Conservation (phyloP, 2,888 invertebrate genomes). For the Malacosoma neustria region DNA sequence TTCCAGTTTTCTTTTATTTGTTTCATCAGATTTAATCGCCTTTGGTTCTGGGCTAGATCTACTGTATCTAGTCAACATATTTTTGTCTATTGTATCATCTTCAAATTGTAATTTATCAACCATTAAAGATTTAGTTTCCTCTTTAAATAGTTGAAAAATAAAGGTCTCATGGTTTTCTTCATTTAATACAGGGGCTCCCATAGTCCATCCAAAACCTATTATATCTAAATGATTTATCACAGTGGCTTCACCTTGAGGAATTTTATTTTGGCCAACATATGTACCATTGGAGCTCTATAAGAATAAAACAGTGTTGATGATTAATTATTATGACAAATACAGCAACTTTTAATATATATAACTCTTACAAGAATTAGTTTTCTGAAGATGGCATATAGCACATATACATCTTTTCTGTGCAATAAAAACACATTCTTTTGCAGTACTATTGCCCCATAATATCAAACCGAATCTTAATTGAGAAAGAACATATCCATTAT, state of each 20-base stretch:
- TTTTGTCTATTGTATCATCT: background rate
- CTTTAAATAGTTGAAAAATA: constrained; percentile 44
- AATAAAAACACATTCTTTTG: too few relatives aligned
- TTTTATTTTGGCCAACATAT: constrained; percentile 60
- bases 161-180: constrained; percentile 47
- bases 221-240: constrained; percentile 53
- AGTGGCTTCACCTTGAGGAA: constrained; percentile 40
- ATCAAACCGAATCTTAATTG: too few relatives aligned
- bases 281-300: constrained; percentile 77
- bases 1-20: too few relatives aligned
- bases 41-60: background rate
- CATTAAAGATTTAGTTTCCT: constrained; percentile 13
- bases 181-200: constrained; percentile 29
- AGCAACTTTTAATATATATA: too few relatives aligned
- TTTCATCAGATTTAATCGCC: too few relatives aligned
- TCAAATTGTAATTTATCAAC: constrained; percentile 1
- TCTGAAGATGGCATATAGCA: too few relatives aligned
- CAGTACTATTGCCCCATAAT: too few relatives aligned
- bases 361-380: too few relatives aligned
- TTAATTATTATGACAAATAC: too few relatives aligned
- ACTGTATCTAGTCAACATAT: background rate
- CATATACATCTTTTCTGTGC: too few relatives aligned
- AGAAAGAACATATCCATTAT: too few relatives aligned
- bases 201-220: constrained; percentile 71
- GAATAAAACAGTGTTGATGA: background rate